Percentiles rank a stretch among this genome's conserved stretches.
Evolutionary conservation across 2,797 vertebrate species (phyloP).

Genomic region (Fistularia tabacaria): DNA sequence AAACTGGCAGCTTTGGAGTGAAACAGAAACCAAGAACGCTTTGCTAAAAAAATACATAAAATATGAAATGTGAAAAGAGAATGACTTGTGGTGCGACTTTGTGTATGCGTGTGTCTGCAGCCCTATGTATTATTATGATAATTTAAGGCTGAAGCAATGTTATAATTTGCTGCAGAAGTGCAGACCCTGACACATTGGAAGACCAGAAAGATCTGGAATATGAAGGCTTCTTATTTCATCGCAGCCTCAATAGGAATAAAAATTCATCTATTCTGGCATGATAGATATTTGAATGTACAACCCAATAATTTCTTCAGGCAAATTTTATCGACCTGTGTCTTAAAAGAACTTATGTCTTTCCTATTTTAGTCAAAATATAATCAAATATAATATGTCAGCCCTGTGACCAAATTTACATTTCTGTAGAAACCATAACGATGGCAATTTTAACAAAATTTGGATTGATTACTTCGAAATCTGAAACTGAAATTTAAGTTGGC

Average conservation of each 20-base stretch:
- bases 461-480: too few species aligned
- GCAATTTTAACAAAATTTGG: background rate
- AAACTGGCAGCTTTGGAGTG: conserved; percentile 52
- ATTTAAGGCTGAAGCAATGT: conserved; percentile 49
- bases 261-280: conserved; percentile 43
- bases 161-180: conserved; percentile 66
- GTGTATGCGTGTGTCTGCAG: conserved; percentile 10
- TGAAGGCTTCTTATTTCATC: conserved; percentile 48
- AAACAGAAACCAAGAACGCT: conserved; percentile 49
- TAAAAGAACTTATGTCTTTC: conserved; percentile 22
- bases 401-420: conserved; percentile 3
- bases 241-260: conserved; percentile 48
- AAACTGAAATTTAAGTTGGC: too few species aligned
- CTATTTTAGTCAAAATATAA: conserved; percentile 15
- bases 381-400: conserved; percentile 10
- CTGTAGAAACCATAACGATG: conserved; percentile 8
- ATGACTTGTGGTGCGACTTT: conserved; percentile 21
- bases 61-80: conserved; percentile 46
- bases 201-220: conserved; percentile 35
- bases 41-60: conserved; percentile 49
- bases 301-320: conserved; percentile 41
- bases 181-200: conserved; percentile 48
- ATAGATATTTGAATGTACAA: conserved; percentile 36
- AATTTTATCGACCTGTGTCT: conserved; percentile 23
- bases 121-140: conserved; percentile 50